Base-by-base conservation (phyloP, 2,888 invertebrate genomes). In the Sarcophaga rosellei region DNA sequence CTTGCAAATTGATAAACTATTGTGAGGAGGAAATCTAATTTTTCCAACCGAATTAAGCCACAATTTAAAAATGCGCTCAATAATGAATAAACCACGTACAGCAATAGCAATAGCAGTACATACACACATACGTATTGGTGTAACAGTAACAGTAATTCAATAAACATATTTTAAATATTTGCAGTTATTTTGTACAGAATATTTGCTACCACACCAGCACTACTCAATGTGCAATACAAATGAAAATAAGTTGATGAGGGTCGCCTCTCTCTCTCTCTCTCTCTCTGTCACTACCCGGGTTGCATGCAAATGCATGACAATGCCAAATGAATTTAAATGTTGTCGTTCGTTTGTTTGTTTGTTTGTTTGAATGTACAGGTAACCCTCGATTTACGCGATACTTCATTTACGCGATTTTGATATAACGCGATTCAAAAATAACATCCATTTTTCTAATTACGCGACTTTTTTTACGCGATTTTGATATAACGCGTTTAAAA, bases 321-420 rank as follows among this genome's bases (percentile, higher is more conserved):
- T 75, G 47, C 44, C 75, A 75, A 61, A 79, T 84, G 84, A 61
- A 75, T 84, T 65, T 78, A 73, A 83, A 80, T 84, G 59, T 75
- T 23, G 61, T 79, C 25, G 69, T 69, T 74, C 65, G 74, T 35
- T 35, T 0, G 35, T 35, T 35, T 35, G 10, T 35, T 35, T 35
- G 35, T 35, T 10, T 35, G 35, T 2, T 0, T 35, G 35, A 0
- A 35, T 35, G 35, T n/a, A n/a, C n/a, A n/a, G n/a, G n/a, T n/a
- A n/a, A n/a, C n/a, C n/a, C n/a, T n/a, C n/a, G n/a, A n/a, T n/a
- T n/a, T n/a, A n/a, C n/a, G n/a, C n/a, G n/a, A n/a, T n/a, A n/a
- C n/a, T n/a, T n/a, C n/a, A n/a, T n/a, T n/a, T n/a, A n/a, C n/a
- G n/a, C n/a, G n/a, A n/a, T n/a, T n/a, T n/a, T n/a, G n/a, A n/a